Conservation (phyloP, 30 jellyfish, hydroid and myxozoan species). For the Aurelia sp. region DNA sequence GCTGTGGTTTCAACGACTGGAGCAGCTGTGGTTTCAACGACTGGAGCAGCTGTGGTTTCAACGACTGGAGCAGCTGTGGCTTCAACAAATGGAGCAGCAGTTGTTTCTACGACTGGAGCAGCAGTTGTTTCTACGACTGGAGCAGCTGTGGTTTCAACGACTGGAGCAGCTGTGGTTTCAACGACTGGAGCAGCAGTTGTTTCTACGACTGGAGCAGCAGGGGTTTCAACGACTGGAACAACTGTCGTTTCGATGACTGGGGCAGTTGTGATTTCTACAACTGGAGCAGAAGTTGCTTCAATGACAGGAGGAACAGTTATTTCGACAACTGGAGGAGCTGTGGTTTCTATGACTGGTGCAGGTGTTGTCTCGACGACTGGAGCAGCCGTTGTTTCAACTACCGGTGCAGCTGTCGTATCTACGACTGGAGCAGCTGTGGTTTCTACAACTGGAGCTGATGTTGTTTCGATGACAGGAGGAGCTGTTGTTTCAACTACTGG, state of each 20-base stretch:
- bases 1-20: no score
- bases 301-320: constrained; percentile 4
- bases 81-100: no score
- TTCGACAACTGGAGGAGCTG: constrained; percentile 3
- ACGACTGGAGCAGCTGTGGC: not conserved
- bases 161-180: no score
- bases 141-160: no score
- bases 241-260: not conserved
- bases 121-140: no score
- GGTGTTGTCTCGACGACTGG: constrained; percentile 3
- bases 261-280: not conserved
- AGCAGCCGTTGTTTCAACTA: constrained; percentile 5
- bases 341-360: not conserved
- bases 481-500: constrained; percentile 18
- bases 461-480: not conserved
- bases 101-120: no score
- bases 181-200: not conserved
- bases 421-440: constrained; percentile 1
- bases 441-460: constrained; percentile 2
- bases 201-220: constrained; percentile 7
- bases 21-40: no score
- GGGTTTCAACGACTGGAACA: constrained; percentile 5
- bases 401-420: not conserved
- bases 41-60: constrained; percentile 15
- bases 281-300: constrained; percentile 2